Evolutionary conservation across 2,888 invertebrate genomes (phyloP), one percentile per base, ranked within the genome.

Genomic region (Stenoptilia bipunctidactyla): DNA sequence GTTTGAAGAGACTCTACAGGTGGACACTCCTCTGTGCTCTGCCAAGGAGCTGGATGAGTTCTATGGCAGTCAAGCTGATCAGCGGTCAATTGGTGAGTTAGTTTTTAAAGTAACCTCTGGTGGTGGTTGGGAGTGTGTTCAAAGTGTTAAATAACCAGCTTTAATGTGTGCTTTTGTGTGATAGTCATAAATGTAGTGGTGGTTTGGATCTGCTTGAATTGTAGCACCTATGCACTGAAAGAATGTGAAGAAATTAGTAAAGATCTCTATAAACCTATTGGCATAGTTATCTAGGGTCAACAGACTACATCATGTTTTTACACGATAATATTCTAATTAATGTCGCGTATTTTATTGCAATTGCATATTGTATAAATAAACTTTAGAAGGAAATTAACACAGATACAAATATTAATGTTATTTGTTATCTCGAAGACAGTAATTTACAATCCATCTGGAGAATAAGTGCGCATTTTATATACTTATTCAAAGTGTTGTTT

Each of bases 1-100:
- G 58, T 95, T 94, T 69, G 92, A 95, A 55, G 90, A 88, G 55
- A 92, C 92, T 0, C 86, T 87, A 40, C 90, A 91, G 51, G 90
- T 93, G 39, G 91, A 92, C 58, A 93, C 93, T 0, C 93, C 94
- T 0, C 79, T 92, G 34, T 93, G 92, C 66, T 89, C 89, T 12
- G 89, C 89, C 42, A 87, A 87, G 49, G 89, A 89, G 52, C 65
- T 89, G 52, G 84, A 86, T 36, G 88, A 89, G 52, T 89, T 89
- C 64, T 89, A 89, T 61, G 86, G 85, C 49, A 77, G 82, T 49
- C 86, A 86, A 58, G 70, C 75, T 44, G 87, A 88, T 54, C 76
- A 72, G 53, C 75, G 86, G 71, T 80, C 82, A 46, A 73, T 84
- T 53, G 87, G 86, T 87, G 71, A 85, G 85, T 82, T 59, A 27